phyloP scores from a whole-genome alignment of 2,888 invertebrate genomes.

The Physocephala rufipes region DNA sequence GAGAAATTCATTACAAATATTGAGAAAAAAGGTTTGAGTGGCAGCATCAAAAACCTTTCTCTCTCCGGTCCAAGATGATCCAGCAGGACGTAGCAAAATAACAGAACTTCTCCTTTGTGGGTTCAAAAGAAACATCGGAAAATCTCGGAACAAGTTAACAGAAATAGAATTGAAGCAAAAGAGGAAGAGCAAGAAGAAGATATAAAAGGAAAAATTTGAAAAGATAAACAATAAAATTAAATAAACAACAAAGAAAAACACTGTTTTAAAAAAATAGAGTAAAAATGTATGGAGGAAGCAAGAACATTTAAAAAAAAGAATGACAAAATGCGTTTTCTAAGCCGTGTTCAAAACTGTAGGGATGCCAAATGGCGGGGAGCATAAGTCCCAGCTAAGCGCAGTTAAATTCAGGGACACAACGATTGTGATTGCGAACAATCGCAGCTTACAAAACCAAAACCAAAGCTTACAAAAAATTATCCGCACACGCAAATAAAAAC shows the following conservation, averaged over 20 bases:
- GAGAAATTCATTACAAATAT: too few relatives aligned
- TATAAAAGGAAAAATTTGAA: neutral
- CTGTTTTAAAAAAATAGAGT: too few relatives aligned
- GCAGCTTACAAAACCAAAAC: too few relatives aligned
- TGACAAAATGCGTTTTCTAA: constrained; percentile 23
- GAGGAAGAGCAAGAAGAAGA: constrained; percentile 3
- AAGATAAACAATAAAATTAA: too few relatives aligned
- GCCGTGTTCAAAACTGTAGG: neutral
- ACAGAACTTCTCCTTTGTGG: neutral
- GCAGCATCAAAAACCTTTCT: too few relatives aligned
- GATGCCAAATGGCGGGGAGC: constrained; percentile 20
- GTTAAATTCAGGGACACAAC: constrained; percentile 8
- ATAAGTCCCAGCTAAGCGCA: constrained; percentile 14
- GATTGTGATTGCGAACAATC: too few relatives aligned
- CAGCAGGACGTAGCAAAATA: neutral
- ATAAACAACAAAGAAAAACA: too few relatives aligned
- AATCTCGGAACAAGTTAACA: neutral
- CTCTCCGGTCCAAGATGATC: too few relatives aligned
- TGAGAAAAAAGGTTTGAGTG: too few relatives aligned
- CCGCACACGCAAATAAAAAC: neutral
- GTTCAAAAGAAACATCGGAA: neutral
- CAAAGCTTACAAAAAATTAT: too few relatives aligned
- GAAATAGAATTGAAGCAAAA: neutral
- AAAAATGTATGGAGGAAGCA: too few relatives aligned
- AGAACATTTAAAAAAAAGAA: neutral